Evolutionary conservation across 1,140 invertebrate genomes (phyloP).

Genomic region (Leptinotarsa lineolata): DNA sequence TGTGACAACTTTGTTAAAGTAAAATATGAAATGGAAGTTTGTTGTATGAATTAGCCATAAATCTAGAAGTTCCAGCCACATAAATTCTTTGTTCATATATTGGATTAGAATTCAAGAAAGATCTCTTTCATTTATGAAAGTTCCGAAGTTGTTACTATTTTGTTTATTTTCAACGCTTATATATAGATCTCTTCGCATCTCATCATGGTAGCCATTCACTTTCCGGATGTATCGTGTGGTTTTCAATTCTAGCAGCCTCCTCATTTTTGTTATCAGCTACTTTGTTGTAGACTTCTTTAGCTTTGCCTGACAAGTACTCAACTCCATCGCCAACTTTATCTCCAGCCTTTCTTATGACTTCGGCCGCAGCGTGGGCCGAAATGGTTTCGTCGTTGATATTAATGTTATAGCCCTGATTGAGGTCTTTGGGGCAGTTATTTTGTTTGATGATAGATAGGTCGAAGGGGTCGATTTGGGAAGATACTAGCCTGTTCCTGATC

Average conservation of each 20-base stretch:
- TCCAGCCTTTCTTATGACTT: conserved; percentile 71
- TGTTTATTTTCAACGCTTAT: no score
- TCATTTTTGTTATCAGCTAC: conserved; percentile 50
- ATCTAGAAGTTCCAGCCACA: no score
- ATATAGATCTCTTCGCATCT: no score
- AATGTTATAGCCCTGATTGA: conserved; percentile 61
- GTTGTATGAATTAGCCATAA: no score
- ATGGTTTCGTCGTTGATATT: conserved; percentile 78
- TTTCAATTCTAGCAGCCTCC: conserved; percentile 12
- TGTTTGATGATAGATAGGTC: conserved; percentile 77
- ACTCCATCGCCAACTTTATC: conserved; percentile 68
- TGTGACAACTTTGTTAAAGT: no score
- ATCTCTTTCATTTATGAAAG: no score
- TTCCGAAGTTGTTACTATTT: no score
- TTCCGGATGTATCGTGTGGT: conserved; percentile 48
- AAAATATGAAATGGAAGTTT: no score
- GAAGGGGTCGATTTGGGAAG: conserved; percentile 71
- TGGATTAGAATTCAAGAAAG: no score
- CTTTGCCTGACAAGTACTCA: conserved; percentile 61
- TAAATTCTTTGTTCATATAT: no score
- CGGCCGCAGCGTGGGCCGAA: conserved; percentile 70
- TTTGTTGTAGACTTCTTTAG: conserved; percentile 63
- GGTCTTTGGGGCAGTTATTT: conserved; percentile 63
- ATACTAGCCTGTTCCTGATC: conserved; percentile 65
- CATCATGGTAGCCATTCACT: conserved; percentile 55